phyloP scores from a whole-genome alignment of 30 jellyfish, hydroid and myxozoan species.

The Nemopilema nomurai region DNA sequence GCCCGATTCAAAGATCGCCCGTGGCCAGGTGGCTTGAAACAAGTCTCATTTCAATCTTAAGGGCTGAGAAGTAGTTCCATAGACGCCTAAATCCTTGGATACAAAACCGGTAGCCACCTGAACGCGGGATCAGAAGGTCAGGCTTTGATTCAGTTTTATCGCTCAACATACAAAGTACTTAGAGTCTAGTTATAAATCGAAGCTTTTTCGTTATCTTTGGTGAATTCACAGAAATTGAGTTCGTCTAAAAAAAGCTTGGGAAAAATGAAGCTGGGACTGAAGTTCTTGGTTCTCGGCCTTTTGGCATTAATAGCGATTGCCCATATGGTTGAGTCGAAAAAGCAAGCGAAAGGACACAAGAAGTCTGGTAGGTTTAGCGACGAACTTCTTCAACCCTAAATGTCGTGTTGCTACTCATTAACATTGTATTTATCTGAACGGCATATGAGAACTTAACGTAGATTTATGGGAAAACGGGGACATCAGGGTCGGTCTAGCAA shows the following conservation, averaged over 20 bases:
- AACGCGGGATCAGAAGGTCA: constrained; percentile 68
- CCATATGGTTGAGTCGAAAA: constrained; percentile 34
- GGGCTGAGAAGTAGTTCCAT: constrained; percentile 12
- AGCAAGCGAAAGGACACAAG: constrained; percentile 55
- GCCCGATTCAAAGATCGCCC: not conserved
- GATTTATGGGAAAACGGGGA: too few relatives aligned
- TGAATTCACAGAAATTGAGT: not conserved
- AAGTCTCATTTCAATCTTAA: not conserved
- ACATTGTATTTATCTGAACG: not conserved
- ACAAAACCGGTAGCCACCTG: constrained; percentile 80
- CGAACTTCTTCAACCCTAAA: too few relatives aligned
- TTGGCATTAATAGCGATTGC: constrained; percentile 15
- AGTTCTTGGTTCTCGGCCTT: constrained; percentile 15
- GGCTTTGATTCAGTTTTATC: constrained; percentile 15
- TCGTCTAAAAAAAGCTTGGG: not conserved
- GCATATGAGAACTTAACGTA: not conserved
- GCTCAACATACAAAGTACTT: not conserved
- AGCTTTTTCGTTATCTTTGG: not conserved
- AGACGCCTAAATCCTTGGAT: constrained; percentile 50
- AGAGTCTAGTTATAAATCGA: not conserved
- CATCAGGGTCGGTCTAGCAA: too few relatives aligned
- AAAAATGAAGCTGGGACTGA: constrained; percentile 26
- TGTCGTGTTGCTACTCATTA: too few relatives aligned
- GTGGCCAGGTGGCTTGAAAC: constrained; percentile 43
- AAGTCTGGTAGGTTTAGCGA: constrained; percentile 42